Evolutionary conservation across 2,888 invertebrate genomes (phyloP), one percentile per base, ranked within the genome.

Genomic region (Ischnus inquisitorius): DNA sequence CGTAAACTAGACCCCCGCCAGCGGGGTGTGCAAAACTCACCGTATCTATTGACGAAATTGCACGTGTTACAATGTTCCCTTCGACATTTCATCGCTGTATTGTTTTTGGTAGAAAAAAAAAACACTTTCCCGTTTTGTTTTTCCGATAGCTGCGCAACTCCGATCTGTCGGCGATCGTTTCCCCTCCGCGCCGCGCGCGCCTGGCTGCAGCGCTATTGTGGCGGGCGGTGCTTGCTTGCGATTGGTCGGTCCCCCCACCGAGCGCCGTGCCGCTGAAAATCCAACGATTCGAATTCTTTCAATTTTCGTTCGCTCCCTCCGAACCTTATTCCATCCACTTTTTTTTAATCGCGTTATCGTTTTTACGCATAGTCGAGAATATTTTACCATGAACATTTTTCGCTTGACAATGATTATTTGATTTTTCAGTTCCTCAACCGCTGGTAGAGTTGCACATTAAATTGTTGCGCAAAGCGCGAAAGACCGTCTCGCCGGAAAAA

Each of bases 361-460:
- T 46, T 34, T 34, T 34, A 5, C 34, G 34, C 34, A 34, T 6
- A 6, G 34, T 34, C 8, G 34, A 6, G 4, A 34, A 6, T 34
- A 34, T 34, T 34, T 34, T 34, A 34, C 8, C 8, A 34, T 34
- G 4, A 2, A 34, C 3, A 34, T 34, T 34, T 34, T 3, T 6
- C 34, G 6, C 6, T 0, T 1, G 34, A 1, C 1, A 34, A 34
- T 34, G 5, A n/a, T 48, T 48, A 16, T 48, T 48, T 4, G 16
- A 4, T 34, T 34, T 95, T 94, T 80, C 95, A 99, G 99, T 98
- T 90, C 95, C 97, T 90, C 96, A 96, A 90, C 95, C 96, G 88
- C 94, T 99, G 89, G 95, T 97, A 90, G 98, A 99, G 92, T 94
- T 99, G 83, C 98, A 99, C 94, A 95, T 99, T 88, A 97, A 97